Percentiles rank a stretch among this genome's conserved stretches.
phyloP scores from a whole-genome alignment of 2,113 vertebrate species.

The Phyllostomus discolor region DNA sequence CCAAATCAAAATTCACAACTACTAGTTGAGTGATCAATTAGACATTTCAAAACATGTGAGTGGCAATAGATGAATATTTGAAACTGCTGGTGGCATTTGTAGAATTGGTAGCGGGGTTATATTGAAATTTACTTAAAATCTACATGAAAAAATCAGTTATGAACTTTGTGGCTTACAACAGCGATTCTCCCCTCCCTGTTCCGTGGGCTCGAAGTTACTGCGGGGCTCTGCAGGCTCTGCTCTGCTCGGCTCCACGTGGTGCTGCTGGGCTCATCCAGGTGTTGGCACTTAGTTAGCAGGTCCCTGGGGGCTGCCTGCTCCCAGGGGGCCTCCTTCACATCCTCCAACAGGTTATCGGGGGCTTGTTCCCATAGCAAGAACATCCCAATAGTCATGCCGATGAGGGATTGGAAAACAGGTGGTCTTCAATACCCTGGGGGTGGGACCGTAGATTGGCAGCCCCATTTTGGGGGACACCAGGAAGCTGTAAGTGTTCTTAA shows the following conservation, averaged over 20 bases:
- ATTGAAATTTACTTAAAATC: conserved; percentile 4
- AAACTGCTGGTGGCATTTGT: background rate
- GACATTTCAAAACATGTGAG: background rate
- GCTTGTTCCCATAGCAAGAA: background rate
- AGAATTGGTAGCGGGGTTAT: background rate
- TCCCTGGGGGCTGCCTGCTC: too few relatives aligned
- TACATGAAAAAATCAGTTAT: background rate
- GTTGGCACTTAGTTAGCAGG: background rate
- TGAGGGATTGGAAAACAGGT: background rate
- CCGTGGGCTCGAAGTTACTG: rapidly evolving
- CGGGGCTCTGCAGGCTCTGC: background rate
- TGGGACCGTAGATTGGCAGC: background rate
- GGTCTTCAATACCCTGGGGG: background rate
- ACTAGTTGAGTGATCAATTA: background rate
- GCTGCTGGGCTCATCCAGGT: background rate
- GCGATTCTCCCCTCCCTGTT: background rate
- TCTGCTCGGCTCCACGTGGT: background rate
- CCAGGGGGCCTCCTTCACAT: background rate
- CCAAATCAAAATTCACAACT: background rate
- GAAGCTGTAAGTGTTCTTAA: background rate
- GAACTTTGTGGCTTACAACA: background rate
- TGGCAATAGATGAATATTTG: background rate
- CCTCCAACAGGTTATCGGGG: background rate
- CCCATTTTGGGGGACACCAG: background rate
- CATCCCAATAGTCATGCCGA: background rate